phyloP scores from a whole-genome alignment of 2,113 vertebrate species.

The Rhea pennata region DNA sequence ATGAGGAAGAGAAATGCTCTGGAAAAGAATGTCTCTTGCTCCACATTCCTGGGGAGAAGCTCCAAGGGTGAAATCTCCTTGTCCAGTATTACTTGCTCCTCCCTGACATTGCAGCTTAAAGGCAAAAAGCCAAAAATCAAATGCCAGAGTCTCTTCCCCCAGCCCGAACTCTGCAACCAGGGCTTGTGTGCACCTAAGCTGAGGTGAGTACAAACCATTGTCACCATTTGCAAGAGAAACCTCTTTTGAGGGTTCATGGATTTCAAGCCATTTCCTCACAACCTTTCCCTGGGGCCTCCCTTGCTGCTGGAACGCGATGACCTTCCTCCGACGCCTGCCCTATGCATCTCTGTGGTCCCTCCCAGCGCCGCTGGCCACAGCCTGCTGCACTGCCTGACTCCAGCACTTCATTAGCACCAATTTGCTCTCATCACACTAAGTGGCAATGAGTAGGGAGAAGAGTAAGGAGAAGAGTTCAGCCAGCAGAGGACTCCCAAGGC shows the following conservation, averaged over 20 bases:
- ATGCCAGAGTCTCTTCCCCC: background rate
- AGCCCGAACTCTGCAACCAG: background rate
- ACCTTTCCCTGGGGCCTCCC: accelerated
- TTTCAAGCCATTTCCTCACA: background rate
- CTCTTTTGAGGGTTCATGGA: background rate
- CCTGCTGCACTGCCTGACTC: background rate
- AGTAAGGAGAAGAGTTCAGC: background rate
- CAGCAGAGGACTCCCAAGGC: background rate
- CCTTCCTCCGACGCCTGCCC: background rate
- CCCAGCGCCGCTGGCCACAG: background rate
- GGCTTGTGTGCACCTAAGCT: accelerated
- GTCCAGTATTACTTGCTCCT: accelerated
- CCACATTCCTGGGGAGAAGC: accelerated
- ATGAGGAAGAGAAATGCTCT: too few species aligned
- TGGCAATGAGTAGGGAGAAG: slow-evolving; percentile 9
- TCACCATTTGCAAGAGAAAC: background rate
- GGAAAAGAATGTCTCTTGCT: background rate
- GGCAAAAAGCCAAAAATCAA: background rate
- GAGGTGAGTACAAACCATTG: background rate
- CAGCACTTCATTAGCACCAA: slow-evolving; percentile 72
- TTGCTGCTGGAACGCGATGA: background rate
- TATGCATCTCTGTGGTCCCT: background rate
- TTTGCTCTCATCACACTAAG: slow-evolving; percentile 60
- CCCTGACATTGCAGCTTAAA: accelerated
- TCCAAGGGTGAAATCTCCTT: background rate